Evolutionary conservation across 1,140 invertebrate genomes (phyloP).

Genomic region (Hestina assimilis): DNA sequence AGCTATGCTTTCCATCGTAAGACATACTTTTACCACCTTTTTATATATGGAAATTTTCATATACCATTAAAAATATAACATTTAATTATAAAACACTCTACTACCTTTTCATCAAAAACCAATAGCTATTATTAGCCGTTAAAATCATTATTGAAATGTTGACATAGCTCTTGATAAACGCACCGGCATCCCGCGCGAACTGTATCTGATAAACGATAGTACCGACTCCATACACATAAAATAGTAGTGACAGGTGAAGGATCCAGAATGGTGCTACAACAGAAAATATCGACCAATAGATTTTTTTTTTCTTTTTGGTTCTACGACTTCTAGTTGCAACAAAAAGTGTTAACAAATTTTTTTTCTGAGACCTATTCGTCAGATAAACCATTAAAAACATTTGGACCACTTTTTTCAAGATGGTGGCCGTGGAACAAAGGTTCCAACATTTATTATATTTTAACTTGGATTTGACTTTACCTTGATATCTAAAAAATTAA

Average conservation of each 20-base stretch:
- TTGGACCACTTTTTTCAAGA: no score
- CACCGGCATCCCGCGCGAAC: constrained; percentile 35
- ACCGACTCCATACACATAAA: constrained; percentile 52
- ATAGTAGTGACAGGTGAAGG: constrained; percentile 39
- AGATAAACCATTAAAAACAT: no score
- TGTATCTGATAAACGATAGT: constrained; percentile 43
- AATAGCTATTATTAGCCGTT: constrained; percentile 47
- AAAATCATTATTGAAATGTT: constrained; percentile 44
- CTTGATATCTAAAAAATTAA: no score
- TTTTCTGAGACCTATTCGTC: no score
- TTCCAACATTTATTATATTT: no score
- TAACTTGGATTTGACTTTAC: no score
- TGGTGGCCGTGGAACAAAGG: no score
- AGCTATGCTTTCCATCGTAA: no score
- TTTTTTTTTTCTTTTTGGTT: no score
- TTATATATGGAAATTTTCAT: not conserved
- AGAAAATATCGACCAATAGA: not conserved
- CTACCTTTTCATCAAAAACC: constrained; percentile 54
- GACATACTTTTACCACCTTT: no score
- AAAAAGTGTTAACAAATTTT: no score
- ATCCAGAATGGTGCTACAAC: constrained; percentile 52
- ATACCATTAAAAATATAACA: not conserved
- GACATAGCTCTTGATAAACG: constrained; percentile 51
- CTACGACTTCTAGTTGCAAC: no score
- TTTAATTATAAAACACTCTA: not conserved